Percentiles rank a stretch among this genome's conserved stretches.
These are phyloP conservation scores for Popillia japonica DNA, from an alignment of 1,140 invertebrate genomes.

Conservation along the genomic window DNA sequence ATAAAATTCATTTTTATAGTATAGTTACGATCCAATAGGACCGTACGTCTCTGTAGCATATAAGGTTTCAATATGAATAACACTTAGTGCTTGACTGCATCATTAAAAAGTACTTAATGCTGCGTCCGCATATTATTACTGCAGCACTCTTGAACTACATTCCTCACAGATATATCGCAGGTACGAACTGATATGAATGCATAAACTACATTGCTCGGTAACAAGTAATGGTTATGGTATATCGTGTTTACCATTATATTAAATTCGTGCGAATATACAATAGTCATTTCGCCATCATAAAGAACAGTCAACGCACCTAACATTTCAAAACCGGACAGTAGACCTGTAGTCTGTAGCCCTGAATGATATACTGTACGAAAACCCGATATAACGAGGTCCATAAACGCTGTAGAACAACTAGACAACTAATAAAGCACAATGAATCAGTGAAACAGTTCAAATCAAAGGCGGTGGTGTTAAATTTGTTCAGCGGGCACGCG, in stretches of 20 bases:
- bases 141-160: slow-evolving; percentile 19
- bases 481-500: slow-evolving; percentile 52
- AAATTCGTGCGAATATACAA: slow-evolving; percentile 36
- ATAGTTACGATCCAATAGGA: slow-evolving; percentile 1
- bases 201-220: slow-evolving; percentile 10
- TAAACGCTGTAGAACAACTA: slow-evolving; percentile 39
- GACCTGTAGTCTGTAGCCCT: slow-evolving; percentile 13
- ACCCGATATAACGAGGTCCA: slow-evolving; percentile 33
- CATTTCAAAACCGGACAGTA: slow-evolving; percentile 39
- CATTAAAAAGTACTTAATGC: slow-evolving; percentile 25
- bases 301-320: slow-evolving; percentile 37
- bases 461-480: slow-evolving; percentile 54
- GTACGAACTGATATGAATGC: slow-evolving; percentile 23
- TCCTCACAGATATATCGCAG: slow-evolving; percentile 16
- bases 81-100: not conserved
- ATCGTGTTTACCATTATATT: slow-evolving; percentile 38
- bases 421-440: slow-evolving; percentile 50
- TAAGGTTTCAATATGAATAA: not conserved
- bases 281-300: slow-evolving; percentile 31
- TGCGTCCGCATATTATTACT: slow-evolving; percentile 3
- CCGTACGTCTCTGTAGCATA: not conserved
- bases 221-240: slow-evolving; percentile 24
- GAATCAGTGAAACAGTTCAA: slow-evolving; percentile 52
- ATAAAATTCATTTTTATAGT: too few relatives aligned
- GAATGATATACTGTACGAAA: slow-evolving; percentile 22